These are phyloP conservation scores for Amyelois transitella DNA, from an alignment of 1,140 invertebrate species.

Conservation along the genomic window DNA sequence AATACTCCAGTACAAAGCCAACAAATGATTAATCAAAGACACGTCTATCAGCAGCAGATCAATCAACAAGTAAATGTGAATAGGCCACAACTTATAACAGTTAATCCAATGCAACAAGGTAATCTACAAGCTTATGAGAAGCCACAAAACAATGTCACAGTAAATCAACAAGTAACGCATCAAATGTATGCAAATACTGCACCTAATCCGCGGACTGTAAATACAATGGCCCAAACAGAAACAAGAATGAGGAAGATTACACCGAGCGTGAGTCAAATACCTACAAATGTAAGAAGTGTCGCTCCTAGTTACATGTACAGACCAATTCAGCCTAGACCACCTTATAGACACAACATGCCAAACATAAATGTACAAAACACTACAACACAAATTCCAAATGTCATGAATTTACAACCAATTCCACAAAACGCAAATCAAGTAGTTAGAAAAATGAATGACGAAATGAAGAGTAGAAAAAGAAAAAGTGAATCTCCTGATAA, in stretches of 20 bases:
- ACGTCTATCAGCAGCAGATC: background rate
- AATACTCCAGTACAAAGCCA: conserved; percentile 2
- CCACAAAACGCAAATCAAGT: conserved; percentile 1
- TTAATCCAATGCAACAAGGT: conserved; percentile 11
- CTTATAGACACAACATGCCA: conserved; percentile 16
- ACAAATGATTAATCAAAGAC: conserved; percentile 5
- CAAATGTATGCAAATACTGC: conserved; percentile 14
- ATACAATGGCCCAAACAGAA: conserved; percentile 13
- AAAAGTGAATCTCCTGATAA: conserved; percentile 64
- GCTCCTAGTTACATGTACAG: conserved; percentile 13
- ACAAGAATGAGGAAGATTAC: conserved; percentile 1
- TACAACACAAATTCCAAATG: conserved; percentile 17
- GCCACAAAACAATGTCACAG: background rate
- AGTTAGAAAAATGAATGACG: conserved; percentile 1
- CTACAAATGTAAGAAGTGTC: background rate
- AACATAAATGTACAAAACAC: conserved; percentile 7
- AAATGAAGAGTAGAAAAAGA: conserved; percentile 41
- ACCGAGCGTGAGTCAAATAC: background rate
- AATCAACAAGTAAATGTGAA: background rate
- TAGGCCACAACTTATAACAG: conserved; percentile 8
- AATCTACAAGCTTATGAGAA: conserved; percentile 3
- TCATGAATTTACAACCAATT: conserved; percentile 5
- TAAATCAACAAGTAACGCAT: conserved; percentile 5
- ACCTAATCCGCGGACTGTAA: conserved; percentile 14
- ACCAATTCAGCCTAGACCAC: conserved; percentile 23